A percentile compares a stretch with the other conserved stretches of the same genome.
These are phyloP conservation scores for Paragorgia papillata DNA, from an alignment of 92 coral and sea anemone genomes.

Conservation along the genomic window DNA sequence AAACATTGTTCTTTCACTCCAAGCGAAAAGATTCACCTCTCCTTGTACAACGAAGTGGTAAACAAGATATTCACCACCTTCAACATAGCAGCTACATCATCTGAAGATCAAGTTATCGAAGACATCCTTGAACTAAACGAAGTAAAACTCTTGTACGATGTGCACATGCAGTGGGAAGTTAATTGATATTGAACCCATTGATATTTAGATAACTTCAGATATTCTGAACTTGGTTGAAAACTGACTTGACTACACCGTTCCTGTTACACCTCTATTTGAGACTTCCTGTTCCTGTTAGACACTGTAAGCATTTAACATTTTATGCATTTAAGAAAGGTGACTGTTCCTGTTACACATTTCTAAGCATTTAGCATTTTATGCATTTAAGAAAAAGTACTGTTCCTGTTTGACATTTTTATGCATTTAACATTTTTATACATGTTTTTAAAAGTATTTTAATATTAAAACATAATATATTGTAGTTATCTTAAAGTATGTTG, in stretches of 20 bases:
- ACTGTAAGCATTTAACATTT: too few species aligned
- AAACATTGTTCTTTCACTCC: too few species aligned
- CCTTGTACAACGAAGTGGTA: constrained; percentile 51
- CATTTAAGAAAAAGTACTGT: too few species aligned
- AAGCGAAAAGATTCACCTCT: too few species aligned
- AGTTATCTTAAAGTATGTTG: too few species aligned
- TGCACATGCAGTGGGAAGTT: constrained; percentile 63
- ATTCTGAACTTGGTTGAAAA: constrained; percentile 11
- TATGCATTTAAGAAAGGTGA: too few species aligned
- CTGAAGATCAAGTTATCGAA: constrained; percentile 61
- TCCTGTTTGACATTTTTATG: too few species aligned
- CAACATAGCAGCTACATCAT: constrained; percentile 51
- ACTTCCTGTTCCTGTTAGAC: too few species aligned
- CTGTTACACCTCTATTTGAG: constrained; percentile 3
- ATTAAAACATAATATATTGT: constrained; percentile 1
- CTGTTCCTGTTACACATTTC: too few species aligned
- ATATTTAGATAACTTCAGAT: constrained; percentile 39
- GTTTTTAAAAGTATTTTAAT: too few species aligned
- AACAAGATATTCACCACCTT: constrained; percentile 61
- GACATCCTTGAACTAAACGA: constrained; percentile 49
- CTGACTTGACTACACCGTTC: constrained; percentile 10
- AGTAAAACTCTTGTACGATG: constrained; percentile 58
- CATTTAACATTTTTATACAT: too few species aligned
- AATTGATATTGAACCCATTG: constrained; percentile 64
- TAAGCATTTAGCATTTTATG: too few species aligned